Evolutionary conservation across 2,113 vertebrate genomes (phyloP).

Genomic region (Turdus rufiventris): DNA sequence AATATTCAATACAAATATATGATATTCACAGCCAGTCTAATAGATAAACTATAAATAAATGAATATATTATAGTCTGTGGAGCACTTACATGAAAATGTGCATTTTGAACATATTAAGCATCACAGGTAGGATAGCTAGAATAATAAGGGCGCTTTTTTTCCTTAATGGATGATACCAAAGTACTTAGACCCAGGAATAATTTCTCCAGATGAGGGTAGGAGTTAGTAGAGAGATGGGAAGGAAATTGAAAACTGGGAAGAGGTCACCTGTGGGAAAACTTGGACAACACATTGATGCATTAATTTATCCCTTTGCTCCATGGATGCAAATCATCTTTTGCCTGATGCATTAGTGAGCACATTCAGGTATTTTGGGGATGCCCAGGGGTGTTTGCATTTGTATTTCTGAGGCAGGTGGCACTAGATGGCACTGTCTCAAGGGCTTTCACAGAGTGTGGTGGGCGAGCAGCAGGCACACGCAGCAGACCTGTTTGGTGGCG

Average conservation of each 20-base stretch:
- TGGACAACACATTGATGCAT: not conserved
- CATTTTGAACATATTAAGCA: not conserved
- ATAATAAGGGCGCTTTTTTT: not conserved
- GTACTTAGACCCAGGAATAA: not conserved
- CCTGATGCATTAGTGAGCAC: fast-evolving
- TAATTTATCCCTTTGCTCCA: not conserved
- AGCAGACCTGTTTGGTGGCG: not conserved
- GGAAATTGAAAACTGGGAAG: not conserved
- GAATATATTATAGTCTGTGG: not conserved
- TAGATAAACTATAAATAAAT: not conserved
- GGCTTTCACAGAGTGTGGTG: not conserved
- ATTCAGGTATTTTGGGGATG: not conserved
- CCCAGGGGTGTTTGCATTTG: not conserved
- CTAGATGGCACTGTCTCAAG: slow-evolving; percentile 4
- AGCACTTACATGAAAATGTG: not conserved
- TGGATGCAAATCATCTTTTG: not conserved
- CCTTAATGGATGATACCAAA: not conserved
- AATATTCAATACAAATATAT: not conserved
- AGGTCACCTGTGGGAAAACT: not conserved
- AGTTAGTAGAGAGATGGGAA: not conserved
- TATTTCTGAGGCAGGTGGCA: not conserved
- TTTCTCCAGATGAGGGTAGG: not conserved
- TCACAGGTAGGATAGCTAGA: not conserved
- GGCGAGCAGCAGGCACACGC: not conserved
- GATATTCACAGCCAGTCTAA: not conserved